Evolutionary conservation across 2,113 vertebrate genomes (phyloP), one percentile per base, ranked within the genome.

Genomic region (Amphiprion ocellaris): DNA sequence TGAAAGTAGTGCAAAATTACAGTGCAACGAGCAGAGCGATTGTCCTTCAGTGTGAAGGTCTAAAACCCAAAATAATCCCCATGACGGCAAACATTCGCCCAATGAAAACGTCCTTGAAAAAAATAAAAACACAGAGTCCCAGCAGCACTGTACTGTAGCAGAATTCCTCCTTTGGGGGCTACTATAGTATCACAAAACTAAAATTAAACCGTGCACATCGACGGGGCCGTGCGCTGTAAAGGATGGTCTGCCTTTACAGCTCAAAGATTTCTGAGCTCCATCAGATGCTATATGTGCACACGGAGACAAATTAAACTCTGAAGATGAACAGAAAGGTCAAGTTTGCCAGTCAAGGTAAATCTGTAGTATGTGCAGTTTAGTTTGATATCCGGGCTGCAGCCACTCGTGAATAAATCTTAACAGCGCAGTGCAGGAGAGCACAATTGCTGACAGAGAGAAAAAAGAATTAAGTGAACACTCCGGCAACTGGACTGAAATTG

Each of bases 11-110:
- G 74, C 64, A 56, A 64, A 68, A 24, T 4, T 19, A 72, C 46
- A 47, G 33, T 37, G 71, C 59, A 76, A 69, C 62, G 53, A 87
- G 47, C 65, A 28, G 54, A 84, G 55, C 1, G 4, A 76, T 74
- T 79, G 79, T 74, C 81, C 83, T 87, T 73, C 73, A 79, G 15
- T 44, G 71, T 64, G 47, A 81, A 69, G 59, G 81, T 84, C 83
- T 78, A 60, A 80, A 69, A 26, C 26, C 64, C 66, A 47, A 85
- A 89, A 89, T 83, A 85, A 87, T 90, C 79, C 79, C 79, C 11
- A 46, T 66, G 68, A 81, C 54, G 16, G 84, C 71, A 89, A 90
- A 89, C 75, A 87, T 69, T 86, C 68, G 74, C 65, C 28, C 53
- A 3, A 67, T 54, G 69, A 50, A 72, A 77, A 74, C 68, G 80